phyloP scores from a whole-genome alignment of 2,888 invertebrate genomes.

The Limnephilus marmoratus region DNA sequence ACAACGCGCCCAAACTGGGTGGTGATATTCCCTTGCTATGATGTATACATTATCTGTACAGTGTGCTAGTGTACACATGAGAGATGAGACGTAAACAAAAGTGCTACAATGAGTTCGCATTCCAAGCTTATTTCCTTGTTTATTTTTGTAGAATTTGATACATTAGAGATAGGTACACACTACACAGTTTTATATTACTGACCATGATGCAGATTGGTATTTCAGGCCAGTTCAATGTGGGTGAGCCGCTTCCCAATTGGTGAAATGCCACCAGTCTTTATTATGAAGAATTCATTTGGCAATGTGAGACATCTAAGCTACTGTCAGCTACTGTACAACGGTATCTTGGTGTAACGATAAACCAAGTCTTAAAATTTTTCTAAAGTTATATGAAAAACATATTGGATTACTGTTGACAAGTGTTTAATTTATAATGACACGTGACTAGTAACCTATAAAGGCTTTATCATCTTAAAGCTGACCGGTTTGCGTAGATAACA shows the following conservation, averaged over 20 bases:
- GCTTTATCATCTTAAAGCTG: neutral
- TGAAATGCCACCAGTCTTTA: constrained; percentile 2
- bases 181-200: neutral
- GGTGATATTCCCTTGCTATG: too few relatives aligned
- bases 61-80: too few relatives aligned
- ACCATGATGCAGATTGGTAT: neutral
- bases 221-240: neutral
- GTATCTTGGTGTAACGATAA: neutral
- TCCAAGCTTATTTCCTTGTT: too few relatives aligned
- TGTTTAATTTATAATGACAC: neutral
- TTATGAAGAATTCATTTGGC: neutral
- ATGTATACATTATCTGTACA: too few relatives aligned
- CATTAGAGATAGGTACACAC: too few relatives aligned
- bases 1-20: too few relatives aligned
- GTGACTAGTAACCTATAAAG: neutral
- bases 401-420: neutral
- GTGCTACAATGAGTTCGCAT: too few relatives aligned
- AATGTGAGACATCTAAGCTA: neutral
- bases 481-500: neutral
- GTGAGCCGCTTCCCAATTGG: constrained; percentile 9
- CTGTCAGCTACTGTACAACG: neutral
- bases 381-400: neutral
- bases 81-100: too few relatives aligned
- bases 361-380: neutral
- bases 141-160: too few relatives aligned